These are phyloP conservation scores for Amblyopsis rosae DNA, from an alignment of 2,113 vertebrate species.

Conservation along the genomic window DNA sequence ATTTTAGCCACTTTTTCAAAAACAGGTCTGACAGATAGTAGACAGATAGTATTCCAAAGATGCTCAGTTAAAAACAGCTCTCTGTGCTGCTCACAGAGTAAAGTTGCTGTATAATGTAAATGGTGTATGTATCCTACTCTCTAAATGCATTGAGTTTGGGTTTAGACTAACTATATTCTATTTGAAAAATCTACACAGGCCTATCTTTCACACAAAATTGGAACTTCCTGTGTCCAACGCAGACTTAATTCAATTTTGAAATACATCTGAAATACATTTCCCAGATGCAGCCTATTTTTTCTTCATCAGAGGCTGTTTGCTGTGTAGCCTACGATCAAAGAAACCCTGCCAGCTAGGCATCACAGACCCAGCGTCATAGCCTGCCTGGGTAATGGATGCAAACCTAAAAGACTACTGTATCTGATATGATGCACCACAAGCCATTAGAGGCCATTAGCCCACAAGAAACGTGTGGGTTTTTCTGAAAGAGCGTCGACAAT, in stretches of 20 bases:
- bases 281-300: conserved; percentile 10
- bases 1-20: conserved; percentile 25
- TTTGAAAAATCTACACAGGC: too few relatives aligned
- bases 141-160: too few relatives aligned
- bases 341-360: conserved; percentile 12
- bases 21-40: conserved; percentile 23
- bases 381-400: conserved; percentile 37
- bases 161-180: too few relatives aligned
- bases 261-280: conserved; percentile 3
- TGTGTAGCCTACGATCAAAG: conserved; percentile 35
- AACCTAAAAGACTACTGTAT: conserved; percentile 44
- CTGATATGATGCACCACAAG: neutral
- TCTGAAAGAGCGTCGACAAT: neutral
- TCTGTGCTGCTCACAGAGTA: too few relatives aligned
- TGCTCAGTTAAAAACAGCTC: too few relatives aligned
- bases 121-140: too few relatives aligned
- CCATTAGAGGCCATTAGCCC: neutral
- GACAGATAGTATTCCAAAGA: too few relatives aligned
- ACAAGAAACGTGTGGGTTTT: neutral
- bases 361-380: conserved; percentile 4
- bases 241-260: neutral
- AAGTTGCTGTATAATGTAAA: too few relatives aligned
- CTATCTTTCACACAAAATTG: too few relatives aligned
- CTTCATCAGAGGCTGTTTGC: conserved; percentile 44
- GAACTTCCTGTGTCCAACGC: too few relatives aligned